phyloP scores from a whole-genome alignment of 2,888 invertebrate genomes.

The Lepidonotus clava region DNA sequence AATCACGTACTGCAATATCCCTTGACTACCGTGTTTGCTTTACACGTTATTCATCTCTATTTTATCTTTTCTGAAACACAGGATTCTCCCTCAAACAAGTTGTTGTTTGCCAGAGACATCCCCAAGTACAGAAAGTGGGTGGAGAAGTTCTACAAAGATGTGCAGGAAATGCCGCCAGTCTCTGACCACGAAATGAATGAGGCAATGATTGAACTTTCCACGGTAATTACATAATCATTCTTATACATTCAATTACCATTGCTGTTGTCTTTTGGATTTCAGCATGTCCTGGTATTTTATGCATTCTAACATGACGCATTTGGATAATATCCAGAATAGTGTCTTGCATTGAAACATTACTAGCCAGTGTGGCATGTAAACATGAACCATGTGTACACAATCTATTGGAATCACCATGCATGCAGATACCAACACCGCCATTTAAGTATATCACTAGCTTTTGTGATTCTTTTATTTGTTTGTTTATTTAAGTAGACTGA shows the following conservation, averaged over 20 bases:
- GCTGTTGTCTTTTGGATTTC: neutral
- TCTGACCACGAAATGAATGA: slow-evolving; percentile 99
- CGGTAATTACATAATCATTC: slow-evolving; percentile 82
- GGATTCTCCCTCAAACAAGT: slow-evolving; percentile 99
- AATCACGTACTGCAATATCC: too few relatives aligned
- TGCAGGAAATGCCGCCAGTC: slow-evolving; percentile 89
- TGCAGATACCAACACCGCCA: neutral
- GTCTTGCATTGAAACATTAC: neutral
- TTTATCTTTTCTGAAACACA: slow-evolving; percentile 66
- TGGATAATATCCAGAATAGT: neutral
- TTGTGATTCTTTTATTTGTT: too few relatives aligned
- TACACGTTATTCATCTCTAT: neutral
- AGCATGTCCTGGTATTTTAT: neutral
- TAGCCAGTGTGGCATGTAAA: neutral
- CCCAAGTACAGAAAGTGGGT: slow-evolving; percentile 77
- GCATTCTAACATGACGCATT: neutral
- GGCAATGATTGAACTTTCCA: slow-evolving; percentile 97
- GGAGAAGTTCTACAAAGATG: slow-evolving; percentile 81
- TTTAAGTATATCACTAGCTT: too few relatives aligned
- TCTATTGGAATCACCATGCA: neutral
- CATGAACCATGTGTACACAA: neutral
- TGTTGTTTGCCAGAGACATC: slow-evolving; percentile 97
- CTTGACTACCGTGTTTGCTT: too few relatives aligned
- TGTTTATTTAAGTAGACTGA: too few relatives aligned
- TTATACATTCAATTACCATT: neutral